Conservation (phyloP, 1,140 invertebrate genomes). For the Cephus cinctus region DNA sequence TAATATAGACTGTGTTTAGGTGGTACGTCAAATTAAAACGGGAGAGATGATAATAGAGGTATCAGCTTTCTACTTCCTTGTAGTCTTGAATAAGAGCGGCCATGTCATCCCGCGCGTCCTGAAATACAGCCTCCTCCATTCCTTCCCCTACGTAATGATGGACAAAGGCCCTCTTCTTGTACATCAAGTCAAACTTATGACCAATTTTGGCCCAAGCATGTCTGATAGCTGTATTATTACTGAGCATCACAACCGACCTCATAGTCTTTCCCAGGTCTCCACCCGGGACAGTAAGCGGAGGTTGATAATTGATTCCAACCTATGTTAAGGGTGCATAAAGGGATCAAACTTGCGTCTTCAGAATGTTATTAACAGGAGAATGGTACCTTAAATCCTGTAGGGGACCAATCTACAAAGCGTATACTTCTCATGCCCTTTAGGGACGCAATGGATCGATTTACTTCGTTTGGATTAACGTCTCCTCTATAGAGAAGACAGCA, state of each 20-base stretch:
- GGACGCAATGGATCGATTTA: conserved; percentile 68
- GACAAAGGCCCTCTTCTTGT: conserved; percentile 71
- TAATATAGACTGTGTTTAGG: too few relatives aligned
- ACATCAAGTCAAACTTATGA: conserved; percentile 74
- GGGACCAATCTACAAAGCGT: conserved; percentile 74
- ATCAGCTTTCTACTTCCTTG: conserved; percentile 50
- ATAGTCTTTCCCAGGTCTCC: conserved; percentile 67
- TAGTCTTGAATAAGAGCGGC: conserved; percentile 70
- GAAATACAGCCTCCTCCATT: conserved; percentile 73
- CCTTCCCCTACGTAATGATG: conserved; percentile 80
- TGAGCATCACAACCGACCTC: conserved; percentile 72
- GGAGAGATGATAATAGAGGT: too few relatives aligned
- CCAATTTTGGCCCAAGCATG: conserved; percentile 69
- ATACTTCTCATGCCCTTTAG: conserved; percentile 68
- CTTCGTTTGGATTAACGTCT: conserved; percentile 69
- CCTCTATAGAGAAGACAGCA: conserved; percentile 68
- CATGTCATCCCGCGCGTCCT: conserved; percentile 72
- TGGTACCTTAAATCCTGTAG: conserved; percentile 67
- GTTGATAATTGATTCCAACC: conserved; percentile 70
- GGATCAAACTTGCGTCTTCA: background rate
- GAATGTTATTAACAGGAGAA: background rate
- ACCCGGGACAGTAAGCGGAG: conserved; percentile 70
- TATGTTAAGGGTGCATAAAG: conserved; percentile 18
- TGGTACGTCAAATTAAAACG: too few relatives aligned
- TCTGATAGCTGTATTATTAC: conserved; percentile 74